phyloP scores from a whole-genome alignment of 2,888 invertebrate species.

The Epinotia nisella region DNA sequence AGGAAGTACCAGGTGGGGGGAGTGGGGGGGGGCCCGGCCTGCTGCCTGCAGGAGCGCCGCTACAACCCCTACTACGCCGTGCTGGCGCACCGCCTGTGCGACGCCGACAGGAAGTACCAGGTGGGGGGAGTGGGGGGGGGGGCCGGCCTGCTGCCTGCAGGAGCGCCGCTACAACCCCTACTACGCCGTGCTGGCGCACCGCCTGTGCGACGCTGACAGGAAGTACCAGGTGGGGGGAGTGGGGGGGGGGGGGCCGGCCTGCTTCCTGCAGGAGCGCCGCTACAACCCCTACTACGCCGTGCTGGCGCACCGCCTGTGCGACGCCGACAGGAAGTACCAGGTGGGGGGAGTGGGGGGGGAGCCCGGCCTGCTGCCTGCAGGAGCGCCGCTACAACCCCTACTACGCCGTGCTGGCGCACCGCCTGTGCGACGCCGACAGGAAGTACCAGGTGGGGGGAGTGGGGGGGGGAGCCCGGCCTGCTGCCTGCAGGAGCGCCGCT shows the following conservation, averaged over 20 bases:
- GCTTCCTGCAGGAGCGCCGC: slow-evolving; percentile 91
- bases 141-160: slow-evolving; percentile 93
- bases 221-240: slow-evolving; percentile 95
- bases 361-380: too few relatives aligned
- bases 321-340: slow-evolving; percentile 92
- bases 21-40: too few relatives aligned
- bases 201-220: slow-evolving; percentile 92
- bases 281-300: slow-evolving; percentile 96
- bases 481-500: too few relatives aligned
- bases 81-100: slow-evolving; percentile 92
- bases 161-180: slow-evolving; percentile 94
- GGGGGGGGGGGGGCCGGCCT: too few relatives aligned
- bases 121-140: slow-evolving; percentile 94
- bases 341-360: too few relatives aligned
- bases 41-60: slow-evolving; percentile 91
- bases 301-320: slow-evolving; percentile 92
- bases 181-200: slow-evolving; percentile 92
- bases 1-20: slow-evolving; percentile 94
- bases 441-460: too few relatives aligned
- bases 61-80: slow-evolving; percentile 96
- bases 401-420: too few relatives aligned
- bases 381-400: too few relatives aligned
- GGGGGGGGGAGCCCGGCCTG: too few relatives aligned
- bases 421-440: too few relatives aligned
- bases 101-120: slow-evolving; percentile 92